Evolutionary conservation across 2,797 vertebrate species (phyloP).

Genomic region (Chiroxiphia lanceolata): DNA sequence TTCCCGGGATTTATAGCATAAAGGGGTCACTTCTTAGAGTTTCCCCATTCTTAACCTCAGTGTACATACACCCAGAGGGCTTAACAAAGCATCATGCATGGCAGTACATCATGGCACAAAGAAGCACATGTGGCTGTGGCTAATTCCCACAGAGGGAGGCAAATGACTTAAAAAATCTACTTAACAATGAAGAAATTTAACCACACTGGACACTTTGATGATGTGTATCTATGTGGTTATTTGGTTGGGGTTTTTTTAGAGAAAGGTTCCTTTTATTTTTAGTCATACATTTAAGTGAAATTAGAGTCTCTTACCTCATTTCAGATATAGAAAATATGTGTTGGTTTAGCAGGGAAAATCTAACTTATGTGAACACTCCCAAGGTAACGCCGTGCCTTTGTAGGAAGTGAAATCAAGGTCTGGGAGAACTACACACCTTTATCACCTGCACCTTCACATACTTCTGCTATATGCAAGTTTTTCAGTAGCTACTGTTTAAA

Average conservation of each 20-base stretch:
- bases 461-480: background rate
- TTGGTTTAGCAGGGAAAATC: background rate
- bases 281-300: background rate
- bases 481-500: slow-evolving; percentile 31
- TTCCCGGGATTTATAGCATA: background rate
- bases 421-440: background rate
- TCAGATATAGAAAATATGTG: background rate
- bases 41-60: background rate
- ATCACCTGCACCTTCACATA: background rate
- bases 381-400: background rate
- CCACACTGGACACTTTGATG: background rate
- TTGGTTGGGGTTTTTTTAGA: background rate
- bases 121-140: background rate
- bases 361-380: background rate
- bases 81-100: background rate
- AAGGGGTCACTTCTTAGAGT: background rate
- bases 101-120: background rate
- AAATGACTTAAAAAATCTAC: background rate
- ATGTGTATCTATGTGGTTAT: background rate
- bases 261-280: background rate
- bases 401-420: background rate
- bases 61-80: background rate
- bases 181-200: background rate
- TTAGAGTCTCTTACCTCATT: background rate
- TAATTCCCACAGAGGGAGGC: background rate